Evolutionary conservation across 2,888 invertebrate species (phyloP), one percentile per base, ranked within the genome.

Genomic region (Criorhina ranunculi): DNA sequence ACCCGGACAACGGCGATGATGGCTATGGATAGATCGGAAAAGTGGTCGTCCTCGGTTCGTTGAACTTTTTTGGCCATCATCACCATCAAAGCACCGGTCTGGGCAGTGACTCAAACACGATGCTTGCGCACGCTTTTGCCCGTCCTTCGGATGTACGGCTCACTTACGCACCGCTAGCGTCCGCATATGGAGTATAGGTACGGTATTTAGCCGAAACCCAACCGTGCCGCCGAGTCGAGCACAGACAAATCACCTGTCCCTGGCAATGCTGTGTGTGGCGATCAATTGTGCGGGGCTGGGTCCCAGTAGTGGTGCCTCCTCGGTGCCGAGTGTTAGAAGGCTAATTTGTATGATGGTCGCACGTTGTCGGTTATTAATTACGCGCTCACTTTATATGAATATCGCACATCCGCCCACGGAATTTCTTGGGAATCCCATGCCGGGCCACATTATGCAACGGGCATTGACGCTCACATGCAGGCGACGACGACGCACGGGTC

Each of bases 401-500:
- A 85, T 85, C 80, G 80, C 85, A 85, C 85, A 85, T 85, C 85
- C 85, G 85, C 80, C 85, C 85, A 85, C 85, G 60, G 85, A 66
- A 49, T 75, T 67, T 76, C 69, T 70, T 46, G 40, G 40, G 70
- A 80, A 75, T 33, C 49, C 49, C 55, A 44, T 40, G 53, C 57
- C 49, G 67, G 60, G 62, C 7, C 83, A 79, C 83, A 79, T 83
- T 75, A 79, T 75, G 69, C 83, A 83, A 83, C 79, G 79, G 82
- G 46, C 78, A 62, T 78, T 83, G 67, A 72, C 78, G 42, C 24
- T 62, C 42, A n/a, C 57, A 59, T 59, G 77, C 67, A 72, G 66
- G 81, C 77, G 77, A 77, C 72, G n/a, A 24, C 24, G 24, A 4
- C 24, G 24, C 24, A 72, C 66, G 72, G 72, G 51, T 42, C 40